These are phyloP conservation scores for Shinisaurus crocodilurus DNA, from an alignment of 2,113 vertebrate species.

Conservation along the genomic window DNA sequence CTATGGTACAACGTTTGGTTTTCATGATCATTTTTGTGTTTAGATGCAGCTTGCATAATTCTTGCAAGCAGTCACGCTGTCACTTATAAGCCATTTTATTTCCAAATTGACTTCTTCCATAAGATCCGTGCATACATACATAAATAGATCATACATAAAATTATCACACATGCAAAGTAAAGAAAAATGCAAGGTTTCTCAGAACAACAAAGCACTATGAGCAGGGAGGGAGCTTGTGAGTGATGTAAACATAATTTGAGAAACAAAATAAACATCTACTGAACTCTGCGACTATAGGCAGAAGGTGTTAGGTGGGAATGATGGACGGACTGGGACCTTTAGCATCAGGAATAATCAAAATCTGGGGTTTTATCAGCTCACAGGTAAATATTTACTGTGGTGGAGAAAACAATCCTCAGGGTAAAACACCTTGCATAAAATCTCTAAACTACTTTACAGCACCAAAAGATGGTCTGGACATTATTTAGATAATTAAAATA, in stretches of 20 bases:
- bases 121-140: not conserved
- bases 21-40: not conserved
- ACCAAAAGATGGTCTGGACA: not conserved
- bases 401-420: not conserved
- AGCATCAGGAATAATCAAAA: not conserved
- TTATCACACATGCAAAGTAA: not conserved
- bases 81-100: not conserved
- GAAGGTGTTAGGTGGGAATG: not conserved
- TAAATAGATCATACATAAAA: slow-evolving; percentile 3
- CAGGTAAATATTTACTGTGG: not conserved
- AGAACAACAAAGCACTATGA: not conserved
- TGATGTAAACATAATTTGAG: not conserved
- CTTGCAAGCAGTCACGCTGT: not conserved
- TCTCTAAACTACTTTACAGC: not conserved
- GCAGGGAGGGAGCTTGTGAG: not conserved
- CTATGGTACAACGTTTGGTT: not conserved
- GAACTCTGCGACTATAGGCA: not conserved
- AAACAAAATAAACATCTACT: rapidly evolving
- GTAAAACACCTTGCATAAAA: not conserved
- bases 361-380: not conserved
- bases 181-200: not conserved
- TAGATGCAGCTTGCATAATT: not conserved
- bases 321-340: not conserved
- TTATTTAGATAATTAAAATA: not conserved
- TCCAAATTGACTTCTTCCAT: not conserved